Base-by-base conservation (phyloP, 2,888 invertebrate genomes). In the Eumerus sabulonum region DNA sequence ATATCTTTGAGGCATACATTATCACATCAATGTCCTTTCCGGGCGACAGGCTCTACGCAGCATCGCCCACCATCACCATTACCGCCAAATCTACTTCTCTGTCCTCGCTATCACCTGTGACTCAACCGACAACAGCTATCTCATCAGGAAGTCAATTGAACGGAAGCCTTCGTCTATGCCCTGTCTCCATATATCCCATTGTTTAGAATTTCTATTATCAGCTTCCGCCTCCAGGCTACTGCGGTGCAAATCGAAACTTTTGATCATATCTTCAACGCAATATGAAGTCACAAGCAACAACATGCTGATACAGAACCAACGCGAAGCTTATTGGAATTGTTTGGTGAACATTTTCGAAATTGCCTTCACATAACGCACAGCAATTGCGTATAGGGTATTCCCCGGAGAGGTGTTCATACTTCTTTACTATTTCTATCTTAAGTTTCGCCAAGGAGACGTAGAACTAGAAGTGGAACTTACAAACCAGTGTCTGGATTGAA, bases 311-410 rank as follows among this genome's bases (percentile, higher is more conserved):
- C 18, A 18, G 14, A 19, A 16, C 4, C 12, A 16, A 1, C 19
- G 60, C 40, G 16, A 40, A 48, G 54, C 40, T 70, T 70, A 70
- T 71, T 71, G 70, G 17, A 63, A 63, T 62, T 63, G 62, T 71
- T 71, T 60, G 13, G 27, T 14, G 38, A 35, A 11, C 27, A 45
- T 40, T 45, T 59, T 18, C 40, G 11, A 40, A 40, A 40, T n/a
- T 40, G 11, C 40, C 40, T 9, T 40, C 40, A 40, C 11, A 9
- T n/a, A 3, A n/a, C 40, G 9, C 40, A 9, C 5, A 3, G 40
- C 5, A 11, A 3, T 2, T 40, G 40, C 27, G 27, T 27, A 27
- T 27, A 7, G 3, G 3, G 2, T 27, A 27, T 27, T 27, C 27
- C 27, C 27, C 27, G 27, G 27, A 27, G 27, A 27, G 27, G 27